Conservation (phyloP, 2,888 invertebrate genomes). For the Conomelus anceps region DNA sequence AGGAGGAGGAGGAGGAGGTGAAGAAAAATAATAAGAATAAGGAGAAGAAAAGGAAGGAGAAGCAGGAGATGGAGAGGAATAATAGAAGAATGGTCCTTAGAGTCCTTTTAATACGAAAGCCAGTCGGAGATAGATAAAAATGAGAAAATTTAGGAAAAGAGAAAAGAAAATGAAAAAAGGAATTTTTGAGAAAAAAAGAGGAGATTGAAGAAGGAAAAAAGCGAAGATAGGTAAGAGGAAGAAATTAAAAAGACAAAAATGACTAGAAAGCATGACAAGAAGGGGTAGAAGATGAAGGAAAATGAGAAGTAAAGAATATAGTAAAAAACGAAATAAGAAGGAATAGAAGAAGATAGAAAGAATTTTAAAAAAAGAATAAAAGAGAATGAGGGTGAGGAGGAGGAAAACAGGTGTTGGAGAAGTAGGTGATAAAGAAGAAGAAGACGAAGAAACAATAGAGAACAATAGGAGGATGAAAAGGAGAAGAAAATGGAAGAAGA, state of each 20-base stretch:
- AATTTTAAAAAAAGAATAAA: not conserved
- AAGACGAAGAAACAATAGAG: not conserved
- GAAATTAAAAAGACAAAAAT: too few relatives aligned
- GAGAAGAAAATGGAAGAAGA: not conserved
- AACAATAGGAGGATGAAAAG: not conserved
- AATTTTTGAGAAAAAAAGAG: too few relatives aligned
- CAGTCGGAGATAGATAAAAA: not conserved
- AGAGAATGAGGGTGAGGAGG: not conserved
- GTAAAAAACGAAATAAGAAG: not conserved
- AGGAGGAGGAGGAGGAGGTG: too few relatives aligned
- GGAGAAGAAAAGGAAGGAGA: too few relatives aligned
- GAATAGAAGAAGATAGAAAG: not conserved
- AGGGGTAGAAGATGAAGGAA: not conserved
- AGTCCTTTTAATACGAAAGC: too few relatives aligned
- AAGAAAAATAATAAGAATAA: too few relatives aligned
- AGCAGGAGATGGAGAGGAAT: too few relatives aligned
- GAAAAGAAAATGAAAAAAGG: not conserved
- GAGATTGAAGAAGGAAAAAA: too few relatives aligned
- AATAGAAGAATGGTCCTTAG: too few relatives aligned
- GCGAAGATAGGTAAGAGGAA: too few relatives aligned
- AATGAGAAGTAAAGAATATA: not conserved
- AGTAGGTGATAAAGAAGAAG: not conserved
- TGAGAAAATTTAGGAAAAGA: not conserved
- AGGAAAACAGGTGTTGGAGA: not conserved
- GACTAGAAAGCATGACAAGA: too few relatives aligned